These are phyloP conservation scores for Volucella inflata DNA, from an alignment of 2,888 invertebrate species.

Conservation along the genomic window DNA sequence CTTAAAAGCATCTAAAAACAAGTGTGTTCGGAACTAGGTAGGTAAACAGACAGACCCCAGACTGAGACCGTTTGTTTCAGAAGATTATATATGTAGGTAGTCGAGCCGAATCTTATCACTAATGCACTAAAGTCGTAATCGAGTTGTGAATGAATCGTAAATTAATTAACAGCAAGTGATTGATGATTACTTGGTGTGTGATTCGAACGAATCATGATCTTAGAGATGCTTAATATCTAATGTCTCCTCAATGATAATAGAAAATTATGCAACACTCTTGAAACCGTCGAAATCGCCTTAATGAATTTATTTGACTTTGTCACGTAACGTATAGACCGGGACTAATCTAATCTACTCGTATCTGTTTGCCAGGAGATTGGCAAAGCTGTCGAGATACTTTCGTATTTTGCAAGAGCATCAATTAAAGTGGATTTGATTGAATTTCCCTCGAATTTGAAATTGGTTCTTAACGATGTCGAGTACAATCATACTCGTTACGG, in stretches of 20 bases:
- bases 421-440: not conserved
- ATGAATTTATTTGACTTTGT: constrained; percentile 12
- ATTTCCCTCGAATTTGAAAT: constrained; percentile 5
- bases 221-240: constrained; percentile 28
- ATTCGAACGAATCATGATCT: constrained; percentile 20
- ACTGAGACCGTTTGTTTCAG: not conserved
- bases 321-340: constrained; percentile 30
- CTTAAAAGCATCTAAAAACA: not conserved
- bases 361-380: constrained; percentile 7
- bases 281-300: constrained; percentile 10
- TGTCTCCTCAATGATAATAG: constrained; percentile 14
- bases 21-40: not conserved
- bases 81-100: too few species aligned
- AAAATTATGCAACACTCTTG: constrained; percentile 28
- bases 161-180: constrained; percentile 53
- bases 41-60: not conserved
- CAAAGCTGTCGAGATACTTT: constrained; percentile 39
- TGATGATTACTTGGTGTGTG: constrained; percentile 33
- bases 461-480: constrained; percentile 2
- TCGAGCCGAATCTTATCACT: not conserved
- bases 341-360: not conserved
- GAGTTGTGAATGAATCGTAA: constrained; percentile 40
- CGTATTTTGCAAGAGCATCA: constrained; percentile 14
- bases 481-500: constrained; percentile 33
- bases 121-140: not conserved